These are phyloP conservation scores for Elachura formosa DNA, from an alignment of 2,113 vertebrate genomes.

Conservation along the genomic window DNA sequence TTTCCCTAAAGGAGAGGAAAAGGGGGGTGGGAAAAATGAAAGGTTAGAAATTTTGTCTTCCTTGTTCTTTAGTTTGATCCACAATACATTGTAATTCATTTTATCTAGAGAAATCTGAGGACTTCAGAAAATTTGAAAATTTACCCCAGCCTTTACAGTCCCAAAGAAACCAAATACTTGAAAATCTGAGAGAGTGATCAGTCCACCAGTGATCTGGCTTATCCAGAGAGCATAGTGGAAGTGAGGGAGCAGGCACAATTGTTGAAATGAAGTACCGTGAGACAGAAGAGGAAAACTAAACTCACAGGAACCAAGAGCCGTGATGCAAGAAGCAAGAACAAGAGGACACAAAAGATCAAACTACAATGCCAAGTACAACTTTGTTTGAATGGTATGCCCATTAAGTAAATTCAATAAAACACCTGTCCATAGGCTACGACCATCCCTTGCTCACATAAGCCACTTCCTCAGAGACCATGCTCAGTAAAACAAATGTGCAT, in stretches of 20 bases:
- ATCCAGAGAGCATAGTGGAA: background rate
- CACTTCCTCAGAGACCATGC: background rate
- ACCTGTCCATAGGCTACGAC: background rate
- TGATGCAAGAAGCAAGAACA: background rate
- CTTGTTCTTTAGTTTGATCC: background rate
- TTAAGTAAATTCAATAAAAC: background rate
- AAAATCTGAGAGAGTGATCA: background rate
- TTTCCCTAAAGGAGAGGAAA: background rate
- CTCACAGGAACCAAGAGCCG: background rate
- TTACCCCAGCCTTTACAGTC: background rate
- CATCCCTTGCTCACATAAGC: background rate
- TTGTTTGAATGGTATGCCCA: background rate
- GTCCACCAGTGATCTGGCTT: background rate
- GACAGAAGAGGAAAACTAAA: background rate
- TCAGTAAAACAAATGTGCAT: background rate
- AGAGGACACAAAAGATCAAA: background rate
- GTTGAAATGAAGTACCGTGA: background rate
- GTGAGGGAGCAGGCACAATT: background rate
- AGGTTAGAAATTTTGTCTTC: background rate
- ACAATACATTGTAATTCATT: background rate
- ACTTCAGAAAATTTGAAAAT: background rate
- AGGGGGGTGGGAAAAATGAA: background rate
- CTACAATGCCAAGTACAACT: background rate
- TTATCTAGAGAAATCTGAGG: background rate
- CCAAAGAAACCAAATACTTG: background rate